Evolutionary conservation across 1,140 invertebrate species (phyloP).

Genomic region (Hypsibius dujardini): DNA sequence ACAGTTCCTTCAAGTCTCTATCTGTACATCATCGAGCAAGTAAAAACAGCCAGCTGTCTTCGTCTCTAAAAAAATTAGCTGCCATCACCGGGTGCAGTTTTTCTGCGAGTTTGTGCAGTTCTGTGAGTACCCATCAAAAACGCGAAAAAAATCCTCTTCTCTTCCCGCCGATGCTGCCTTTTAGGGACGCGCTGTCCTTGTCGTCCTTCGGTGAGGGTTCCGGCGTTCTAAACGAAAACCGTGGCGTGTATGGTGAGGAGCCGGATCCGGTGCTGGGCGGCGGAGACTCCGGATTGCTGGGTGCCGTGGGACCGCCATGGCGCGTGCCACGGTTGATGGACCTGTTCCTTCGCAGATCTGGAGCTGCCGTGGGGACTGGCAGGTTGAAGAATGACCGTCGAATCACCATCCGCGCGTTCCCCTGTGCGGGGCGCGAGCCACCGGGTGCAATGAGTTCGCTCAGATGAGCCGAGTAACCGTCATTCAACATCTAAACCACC

Average conservation of each 20-base stretch:
- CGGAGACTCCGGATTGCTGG: neutral
- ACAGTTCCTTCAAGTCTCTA: too few species aligned
- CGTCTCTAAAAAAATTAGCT: too few species aligned
- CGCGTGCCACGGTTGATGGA: neutral
- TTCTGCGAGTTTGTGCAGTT: too few species aligned
- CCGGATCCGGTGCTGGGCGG: neutral
- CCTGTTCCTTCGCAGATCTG: neutral
- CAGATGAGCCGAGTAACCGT: slow-evolving; percentile 68
- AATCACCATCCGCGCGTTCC: slow-evolving; percentile 79
- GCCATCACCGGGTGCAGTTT: too few species aligned
- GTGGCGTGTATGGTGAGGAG: slow-evolving; percentile 3
- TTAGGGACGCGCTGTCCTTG: neutral
- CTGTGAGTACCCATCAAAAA: too few species aligned
- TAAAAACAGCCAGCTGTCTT: too few species aligned
- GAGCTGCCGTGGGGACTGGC: slow-evolving; percentile 45
- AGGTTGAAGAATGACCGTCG: slow-evolving; percentile 66
- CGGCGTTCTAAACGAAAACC: neutral
- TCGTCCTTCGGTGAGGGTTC: neutral
- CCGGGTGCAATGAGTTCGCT: slow-evolving; percentile 56
- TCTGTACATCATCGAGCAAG: too few species aligned
- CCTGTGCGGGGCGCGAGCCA: slow-evolving; percentile 68
- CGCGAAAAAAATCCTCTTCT: neutral
- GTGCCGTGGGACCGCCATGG: too few species aligned
- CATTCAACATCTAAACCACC: slow-evolving; percentile 20
- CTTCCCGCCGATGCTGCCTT: slow-evolving; percentile 4